Evolutionary conservation across 2,888 invertebrate genomes (phyloP), one percentile per base, ranked within the genome.

Genomic region (Siphonodentalium dalli): DNA sequence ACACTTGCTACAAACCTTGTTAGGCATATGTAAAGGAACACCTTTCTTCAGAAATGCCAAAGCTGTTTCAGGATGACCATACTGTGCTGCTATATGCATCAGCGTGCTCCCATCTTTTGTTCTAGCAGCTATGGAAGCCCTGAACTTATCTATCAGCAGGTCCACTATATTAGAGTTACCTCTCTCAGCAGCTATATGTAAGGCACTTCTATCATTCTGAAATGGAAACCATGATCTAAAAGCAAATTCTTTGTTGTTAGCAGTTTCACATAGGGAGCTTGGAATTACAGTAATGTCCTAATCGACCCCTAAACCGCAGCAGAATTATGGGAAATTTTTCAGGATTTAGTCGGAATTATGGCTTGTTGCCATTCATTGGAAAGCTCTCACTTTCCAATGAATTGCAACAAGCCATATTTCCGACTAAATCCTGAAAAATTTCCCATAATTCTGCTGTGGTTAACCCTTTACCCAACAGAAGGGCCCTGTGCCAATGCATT

Each of bases 11-110:
- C 24, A 44, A 41, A 80, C 81, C 87, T 98, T 99, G 82, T 99
- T 99, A 58, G 99, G 98, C 98, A 99, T 99, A 80, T 97, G 95
- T 21, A 99, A 87, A 66, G 98, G 98, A 31, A 99, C 98, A 11
- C 99, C 99, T 80, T 97, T 95, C 83, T 95, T 96, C 83, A 99
- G 92, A 58, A 99, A 89, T 88, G 96, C 95, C 85, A 95, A 91
- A 1, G 98, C 98, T 72, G 98, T 98, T 75, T 97, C 97, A 0
- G 98, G 94, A 81, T 98, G 97, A 0, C 99, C 98, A 78, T 93
- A 93, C 58, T 94, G 85, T 0, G 98, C 95, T 0, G 99, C 98
- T 60, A 99, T 95, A 81, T 99, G 99, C 92, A 99, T 95, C 60
- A 99, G 85, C 0, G 99, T 99, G 74, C 93, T 95, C 49, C 99